phyloP scores from a whole-genome alignment of 2,113 vertebrate genomes.

The Numida meleagris region DNA sequence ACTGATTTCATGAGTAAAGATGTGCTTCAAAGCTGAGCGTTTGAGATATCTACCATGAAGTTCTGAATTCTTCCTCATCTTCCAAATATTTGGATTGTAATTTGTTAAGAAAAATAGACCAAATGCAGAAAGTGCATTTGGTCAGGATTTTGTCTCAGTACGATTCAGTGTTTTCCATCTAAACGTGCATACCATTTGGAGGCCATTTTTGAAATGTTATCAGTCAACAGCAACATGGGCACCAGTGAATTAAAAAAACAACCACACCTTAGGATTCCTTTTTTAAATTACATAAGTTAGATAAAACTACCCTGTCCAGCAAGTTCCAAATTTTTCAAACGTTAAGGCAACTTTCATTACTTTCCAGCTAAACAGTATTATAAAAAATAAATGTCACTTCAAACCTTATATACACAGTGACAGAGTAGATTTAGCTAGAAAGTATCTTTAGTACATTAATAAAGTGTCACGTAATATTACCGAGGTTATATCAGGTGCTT shows the following conservation, averaged over 20 bases:
- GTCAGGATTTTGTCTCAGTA: conserved; percentile 67
- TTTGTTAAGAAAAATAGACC: not conserved
- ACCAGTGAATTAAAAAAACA: conserved; percentile 69
- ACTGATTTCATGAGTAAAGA: conserved; percentile 39
- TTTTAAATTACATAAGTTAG: conserved; percentile 72
- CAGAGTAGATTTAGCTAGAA: conserved; percentile 77
- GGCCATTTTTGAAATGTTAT: conserved; percentile 62
- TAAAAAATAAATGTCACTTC: conserved; percentile 89
- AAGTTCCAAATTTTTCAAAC: conserved; percentile 81
- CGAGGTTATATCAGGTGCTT: conserved; percentile 79
- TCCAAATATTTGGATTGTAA: conserved; percentile 55
- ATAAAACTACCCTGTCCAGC: conserved; percentile 81
- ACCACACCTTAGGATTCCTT: conserved; percentile 64
- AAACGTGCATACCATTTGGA: conserved; percentile 72
- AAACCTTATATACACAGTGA: conserved; percentile 87
- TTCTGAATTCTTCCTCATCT: conserved; percentile 37
- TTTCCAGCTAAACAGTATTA: conserved; percentile 81
- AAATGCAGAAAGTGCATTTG: conserved; percentile 64
- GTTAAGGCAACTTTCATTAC: conserved; percentile 87
- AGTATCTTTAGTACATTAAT: conserved; percentile 84
- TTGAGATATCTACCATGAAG: conserved; percentile 26
- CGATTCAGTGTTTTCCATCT: conserved; percentile 51
- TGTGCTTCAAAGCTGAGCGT: conserved; percentile 37
- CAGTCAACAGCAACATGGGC: conserved; percentile 68
- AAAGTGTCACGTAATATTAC: conserved; percentile 78